Percentiles rank a stretch among this genome's conserved stretches.
Evolutionary conservation across 2,797 vertebrate species (phyloP).

Genomic region (Leptoclinus maculatus): DNA sequence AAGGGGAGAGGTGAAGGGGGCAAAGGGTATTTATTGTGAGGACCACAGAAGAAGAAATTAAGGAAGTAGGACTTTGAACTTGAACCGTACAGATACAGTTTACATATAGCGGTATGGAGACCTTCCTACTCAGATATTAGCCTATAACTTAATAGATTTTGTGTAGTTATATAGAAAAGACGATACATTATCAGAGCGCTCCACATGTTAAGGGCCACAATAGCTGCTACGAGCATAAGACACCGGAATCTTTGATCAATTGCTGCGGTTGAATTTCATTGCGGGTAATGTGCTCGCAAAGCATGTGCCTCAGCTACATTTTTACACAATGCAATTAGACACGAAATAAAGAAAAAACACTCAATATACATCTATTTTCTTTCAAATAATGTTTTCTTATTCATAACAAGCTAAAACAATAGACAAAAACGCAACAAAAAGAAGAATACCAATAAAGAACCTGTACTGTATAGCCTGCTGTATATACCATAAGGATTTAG

Average conservation of each 20-base stretch:
- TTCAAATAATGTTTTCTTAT: not conserved
- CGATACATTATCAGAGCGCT: not conserved
- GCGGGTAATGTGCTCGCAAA: not conserved
- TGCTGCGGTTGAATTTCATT: not conserved
- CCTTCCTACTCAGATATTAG: not conserved
- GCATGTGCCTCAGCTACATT: not conserved
- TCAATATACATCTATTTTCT: not conserved
- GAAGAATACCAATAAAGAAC: not conserved
- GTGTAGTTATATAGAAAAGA: not conserved
- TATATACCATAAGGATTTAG: not conserved
- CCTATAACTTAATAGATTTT: not conserved
- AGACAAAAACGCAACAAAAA: not conserved
- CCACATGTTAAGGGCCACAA: not conserved
- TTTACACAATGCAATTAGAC: not conserved
- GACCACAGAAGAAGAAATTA: not conserved
- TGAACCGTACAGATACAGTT: not conserved
- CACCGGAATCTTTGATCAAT: not conserved
- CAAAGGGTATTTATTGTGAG: not conserved
- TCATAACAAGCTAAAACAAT: not conserved
- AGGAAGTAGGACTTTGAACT: not conserved
- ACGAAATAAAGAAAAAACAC: not conserved
- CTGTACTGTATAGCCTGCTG: too few species aligned
- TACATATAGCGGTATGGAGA: not conserved
- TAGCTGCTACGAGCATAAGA: not conserved
- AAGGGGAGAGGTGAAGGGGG: too few species aligned